Base-by-base conservation (phyloP, 2,113 vertebrate species). In the Macaca mulatta region DNA sequence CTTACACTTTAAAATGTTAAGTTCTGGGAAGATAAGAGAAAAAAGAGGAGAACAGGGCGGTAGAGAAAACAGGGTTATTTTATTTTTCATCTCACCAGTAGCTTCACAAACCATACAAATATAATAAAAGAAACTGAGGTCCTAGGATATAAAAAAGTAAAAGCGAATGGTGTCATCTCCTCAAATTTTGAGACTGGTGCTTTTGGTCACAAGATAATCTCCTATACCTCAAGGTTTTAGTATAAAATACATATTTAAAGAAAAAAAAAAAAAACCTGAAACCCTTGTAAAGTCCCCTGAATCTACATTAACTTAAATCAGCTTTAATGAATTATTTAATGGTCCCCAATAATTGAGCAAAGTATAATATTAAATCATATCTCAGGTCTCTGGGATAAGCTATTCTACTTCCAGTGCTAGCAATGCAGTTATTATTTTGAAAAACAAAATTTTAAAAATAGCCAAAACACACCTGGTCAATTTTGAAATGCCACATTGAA, bases 41-140 rank as follows among this genome's bases (percentile, higher is more conserved):
- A 84, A 88, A 17, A 48, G 6, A 5, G 8, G 45, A 45, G 3
- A 74, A 23, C 14, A 57, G 0, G 0, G 1, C 6, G 8, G 2
- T 40, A 22, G 16, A 61, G 27, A 87, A 67, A 89, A 61, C 35
- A 43, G 14, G 6, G 0, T 23, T 45, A 10, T 27, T 11, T 40
- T 75, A 72, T 74, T 45, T 95, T 87, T 50, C 67, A 5, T 52
- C 17, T 75, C 2, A 7, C 17, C n/a, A 43, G 11, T 2, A 45
- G n/a, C 59, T 93, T 59, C 52, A 50, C 8, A 48, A 50, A 12
- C 18, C 12, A 87, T 43, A 11, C 35, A 70, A 93, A 80, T 40
- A 90, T 7, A 2, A 52, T 10, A 77, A 89, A 69, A 64, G 40
- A 48, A 45, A 79, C 13, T n/a, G 22, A 79, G 23, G 50, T 57